phyloP scores from a whole-genome alignment of 92 coral and sea anemone species.

The Zoanthus gigantus region DNA sequence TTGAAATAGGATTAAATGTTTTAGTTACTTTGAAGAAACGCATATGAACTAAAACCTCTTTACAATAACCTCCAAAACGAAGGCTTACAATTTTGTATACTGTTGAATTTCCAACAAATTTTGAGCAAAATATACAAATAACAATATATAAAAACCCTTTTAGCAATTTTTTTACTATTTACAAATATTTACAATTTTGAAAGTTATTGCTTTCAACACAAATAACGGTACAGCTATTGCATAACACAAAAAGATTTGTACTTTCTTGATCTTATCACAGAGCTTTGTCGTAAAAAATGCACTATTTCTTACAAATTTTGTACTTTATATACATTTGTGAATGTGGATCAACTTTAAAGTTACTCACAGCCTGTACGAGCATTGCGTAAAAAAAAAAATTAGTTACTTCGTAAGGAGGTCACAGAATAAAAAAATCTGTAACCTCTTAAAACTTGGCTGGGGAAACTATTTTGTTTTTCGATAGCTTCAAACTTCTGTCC shows the following conservation, averaged over 20 bases:
- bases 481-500: too few species aligned
- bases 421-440: too few species aligned
- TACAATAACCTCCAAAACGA: slow-evolving; percentile 26
- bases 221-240: background rate
- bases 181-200: slow-evolving; percentile 14
- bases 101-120: slow-evolving; percentile 14
- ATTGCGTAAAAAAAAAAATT: too few species aligned
- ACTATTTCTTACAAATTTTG: too few species aligned
- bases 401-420: too few species aligned
- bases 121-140: slow-evolving; percentile 36
- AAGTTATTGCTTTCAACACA: slow-evolving; percentile 1
- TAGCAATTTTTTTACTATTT: slow-evolving; percentile 3
- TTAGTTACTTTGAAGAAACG: background rate
- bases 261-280: background rate
- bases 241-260: background rate
- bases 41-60: background rate
- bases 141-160: slow-evolving; percentile 24
- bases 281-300: background rate
- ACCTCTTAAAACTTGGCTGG: too few species aligned
- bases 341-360: too few species aligned
- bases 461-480: background rate
- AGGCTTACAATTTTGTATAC: slow-evolving; percentile 5
- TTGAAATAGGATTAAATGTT: slow-evolving; percentile 4
- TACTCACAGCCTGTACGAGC: too few species aligned
- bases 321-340: too few species aligned